Base-by-base conservation (phyloP, 2,888 invertebrate genomes). In the Nineta flava region DNA sequence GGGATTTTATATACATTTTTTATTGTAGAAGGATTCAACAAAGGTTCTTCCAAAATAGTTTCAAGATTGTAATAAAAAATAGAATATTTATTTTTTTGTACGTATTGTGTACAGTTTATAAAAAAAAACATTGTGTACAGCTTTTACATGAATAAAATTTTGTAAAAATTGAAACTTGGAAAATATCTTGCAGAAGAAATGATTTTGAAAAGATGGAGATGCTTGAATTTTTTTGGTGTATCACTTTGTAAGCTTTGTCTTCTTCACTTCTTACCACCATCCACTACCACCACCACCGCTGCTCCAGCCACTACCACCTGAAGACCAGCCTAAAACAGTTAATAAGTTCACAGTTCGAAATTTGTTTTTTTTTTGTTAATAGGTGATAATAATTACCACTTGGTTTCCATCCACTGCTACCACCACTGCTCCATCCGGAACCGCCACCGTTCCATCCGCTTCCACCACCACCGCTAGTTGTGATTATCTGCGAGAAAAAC, bases 71-170 rank as follows among this genome's bases (percentile, higher is more conserved):
- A 26, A 26, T 26, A 26, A 26, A 26, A 19, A 19, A 19, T 38
- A n/a, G 7, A 38, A 38, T 38, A 42, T 42, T 42, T 42, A 19
- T 15, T 42, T 42, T n/a, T 42, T 15, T 10, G 10, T 42, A 17
- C 15, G 15, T 9, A 16, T 41, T n/a, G 9, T n/a, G 13, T 42
- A 15, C 17, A 19, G 42, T n/a, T n/a, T n/a, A 17, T 15, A 42
- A 10, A 93, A 93, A 15, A 81, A 94, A 1, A 91, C 93, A 7
- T 94, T 94, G 5, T 68, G 93, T 53, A 96, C 96, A 12, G 75
- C 87, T 5, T 77, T 96, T 9, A 83, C 85, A 43, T 92, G 95
- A 31, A 68, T 95, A 13, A n/a, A 97, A 94, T 34, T 74, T 76
- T 51, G 84, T 3, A 17, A n/a, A 13, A 40, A 5, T 34, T 32